These are phyloP conservation scores for Sweltsa coloradensis DNA, from an alignment of 1,140 invertebrate species.

Conservation along the genomic window DNA sequence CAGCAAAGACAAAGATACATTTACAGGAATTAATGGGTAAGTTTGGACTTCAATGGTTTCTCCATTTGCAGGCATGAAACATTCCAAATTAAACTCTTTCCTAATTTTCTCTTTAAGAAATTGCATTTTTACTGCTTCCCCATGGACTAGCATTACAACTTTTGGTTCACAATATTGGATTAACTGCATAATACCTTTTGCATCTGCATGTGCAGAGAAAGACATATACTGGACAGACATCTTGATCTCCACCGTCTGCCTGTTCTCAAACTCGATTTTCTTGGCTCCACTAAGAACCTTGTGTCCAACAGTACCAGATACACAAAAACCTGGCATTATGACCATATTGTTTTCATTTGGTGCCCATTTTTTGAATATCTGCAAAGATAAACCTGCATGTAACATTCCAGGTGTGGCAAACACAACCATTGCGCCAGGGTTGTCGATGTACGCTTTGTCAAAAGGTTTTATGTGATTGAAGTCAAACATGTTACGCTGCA, in stretches of 20 bases:
- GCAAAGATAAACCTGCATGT: slow-evolving; percentile 93
- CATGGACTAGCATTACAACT: slow-evolving; percentile 96
- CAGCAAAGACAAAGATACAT: slow-evolving; percentile 74
- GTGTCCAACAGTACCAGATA: slow-evolving; percentile 94
- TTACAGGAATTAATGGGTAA: slow-evolving; percentile 76
- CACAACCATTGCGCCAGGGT: slow-evolving; percentile 98
- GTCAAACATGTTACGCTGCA: slow-evolving; percentile 99
- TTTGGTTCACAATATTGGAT: slow-evolving; percentile 96
- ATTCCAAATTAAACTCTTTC: slow-evolving; percentile 81
- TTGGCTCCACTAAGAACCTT: slow-evolving; percentile 94
- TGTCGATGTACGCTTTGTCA: slow-evolving; percentile 91
- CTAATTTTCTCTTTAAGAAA: slow-evolving; percentile 88
- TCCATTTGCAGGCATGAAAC: slow-evolving; percentile 94
- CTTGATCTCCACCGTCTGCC: slow-evolving; percentile 90
- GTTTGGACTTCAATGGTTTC: slow-evolving; percentile 82
- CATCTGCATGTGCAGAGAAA: slow-evolving; percentile 98
- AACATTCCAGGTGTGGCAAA: slow-evolving; percentile 99
- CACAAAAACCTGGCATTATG: slow-evolving; percentile 99
- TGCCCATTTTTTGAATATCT: slow-evolving; percentile 99
- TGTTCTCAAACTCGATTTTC: slow-evolving; percentile 92
- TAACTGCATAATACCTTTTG: slow-evolving; percentile 99
- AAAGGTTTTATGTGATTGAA: slow-evolving; percentile 99
- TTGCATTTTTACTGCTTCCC: slow-evolving; percentile 76
- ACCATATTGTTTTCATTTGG: slow-evolving; percentile 98
- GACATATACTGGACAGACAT: slow-evolving; percentile 99